Base-by-base conservation (phyloP, 2,113 vertebrate species). In the Cichladusa arquata region DNA sequence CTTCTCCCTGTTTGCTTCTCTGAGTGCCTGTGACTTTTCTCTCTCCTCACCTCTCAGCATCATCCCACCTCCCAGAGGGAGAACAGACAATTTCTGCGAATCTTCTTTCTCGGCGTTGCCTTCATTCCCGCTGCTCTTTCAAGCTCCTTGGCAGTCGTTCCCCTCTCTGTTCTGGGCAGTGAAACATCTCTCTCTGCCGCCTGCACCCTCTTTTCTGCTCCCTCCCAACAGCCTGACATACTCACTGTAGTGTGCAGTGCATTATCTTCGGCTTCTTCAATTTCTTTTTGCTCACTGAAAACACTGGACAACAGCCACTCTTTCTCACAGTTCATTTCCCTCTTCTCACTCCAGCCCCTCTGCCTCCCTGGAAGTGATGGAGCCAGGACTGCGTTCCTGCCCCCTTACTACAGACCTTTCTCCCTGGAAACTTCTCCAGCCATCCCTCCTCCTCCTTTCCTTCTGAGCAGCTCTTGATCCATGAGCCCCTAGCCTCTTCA, bases 111-210 rank as follows among this genome's bases (percentile, higher is more conserved):
- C 2, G 0, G 23, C 33, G 4, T 69, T 23, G 3, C 64, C 60
- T 88, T 73, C 62, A 19, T 90, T 90, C 67, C 81, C 79, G 45
- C 66, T 85, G 48, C 45, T 89, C 87, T 90, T 93, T 95, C 60
- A 58, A 58, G 40, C 36, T 79, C 60, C 31, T 95, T 95, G 94
- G 80, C 80, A 86, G 81, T 71, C 7, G 0, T 86, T 90, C 31
- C 19, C 19, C 22, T 38, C 48, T 80, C 71, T 78, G 72, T 81
- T 93, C 88, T 53, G 93, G 70, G 70, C 74, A 88, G 45, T 19
- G 8, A 61, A 86, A 29, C 82, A 67, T 76, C 28, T 81, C 70
- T 80, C 50, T 71, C 42, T 79, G 54, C 72, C 0, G 2, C 64
- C 66, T 88, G 84, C 19, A 0, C 22, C 7, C 78, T 87, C 83